A percentile compares a stretch with the other conserved stretches of the same genome.
These are phyloP conservation scores for Argyrosomus regius DNA, from an alignment of 2,797 vertebrate species.

Conservation along the genomic window DNA sequence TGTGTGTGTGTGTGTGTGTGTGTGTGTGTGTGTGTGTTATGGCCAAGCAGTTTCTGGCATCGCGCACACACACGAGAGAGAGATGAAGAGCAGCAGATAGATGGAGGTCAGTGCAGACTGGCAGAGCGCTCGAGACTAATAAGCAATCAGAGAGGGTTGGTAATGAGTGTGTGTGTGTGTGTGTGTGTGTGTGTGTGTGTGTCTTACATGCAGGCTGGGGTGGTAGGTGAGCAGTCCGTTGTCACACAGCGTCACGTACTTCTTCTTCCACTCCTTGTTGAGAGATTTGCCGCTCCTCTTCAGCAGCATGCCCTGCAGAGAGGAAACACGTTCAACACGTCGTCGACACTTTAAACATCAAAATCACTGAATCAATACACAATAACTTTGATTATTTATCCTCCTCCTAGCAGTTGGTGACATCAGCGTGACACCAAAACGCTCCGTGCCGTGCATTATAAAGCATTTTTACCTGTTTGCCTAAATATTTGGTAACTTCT, in stretches of 20 bases:
- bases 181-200: constrained; percentile 31
- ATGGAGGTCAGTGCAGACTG: constrained; percentile 57
- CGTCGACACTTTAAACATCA: no score
- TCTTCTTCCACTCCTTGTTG: constrained; percentile 99
- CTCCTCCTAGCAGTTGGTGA: no score
- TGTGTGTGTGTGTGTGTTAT: constrained; percentile 14
- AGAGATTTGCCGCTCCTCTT: constrained; percentile 95
- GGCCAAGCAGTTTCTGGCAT: not conserved
- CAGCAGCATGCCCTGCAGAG: constrained; percentile 93
- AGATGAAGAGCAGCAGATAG: constrained; percentile 46
- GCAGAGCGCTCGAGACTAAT: constrained; percentile 49
- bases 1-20: constrained; percentile 33
- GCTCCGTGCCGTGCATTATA: no score
- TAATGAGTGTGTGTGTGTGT: constrained; percentile 20
- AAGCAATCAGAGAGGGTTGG: constrained; percentile 44
- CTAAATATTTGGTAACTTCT: no score
- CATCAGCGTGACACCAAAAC: no score
- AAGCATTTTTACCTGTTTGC: no score
- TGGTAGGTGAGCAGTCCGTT: constrained; percentile 97
- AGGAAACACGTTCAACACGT: not conserved
- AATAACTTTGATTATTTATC: no score
- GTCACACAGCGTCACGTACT: constrained; percentile 96
- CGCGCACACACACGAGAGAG: not conserved
- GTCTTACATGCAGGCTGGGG: constrained; percentile 95
- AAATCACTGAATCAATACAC: no score